Evolutionary conservation across 2,888 invertebrate genomes (phyloP).

Genomic region (Mechanitis mazaeus): DNA sequence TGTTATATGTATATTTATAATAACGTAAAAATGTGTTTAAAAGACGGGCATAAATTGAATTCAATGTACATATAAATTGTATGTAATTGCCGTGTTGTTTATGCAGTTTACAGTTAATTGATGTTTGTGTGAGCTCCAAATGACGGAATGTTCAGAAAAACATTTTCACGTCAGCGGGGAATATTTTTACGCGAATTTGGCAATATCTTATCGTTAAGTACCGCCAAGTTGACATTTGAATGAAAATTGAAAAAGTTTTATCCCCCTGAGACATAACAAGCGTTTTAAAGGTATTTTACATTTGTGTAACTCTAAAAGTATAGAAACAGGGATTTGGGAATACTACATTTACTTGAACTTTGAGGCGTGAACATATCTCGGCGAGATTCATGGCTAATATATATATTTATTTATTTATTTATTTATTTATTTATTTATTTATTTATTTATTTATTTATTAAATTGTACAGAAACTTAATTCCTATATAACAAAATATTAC

Average conservation of each 20-base stretch:
- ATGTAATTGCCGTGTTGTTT: not conserved
- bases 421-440: no score
- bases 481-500: no score
- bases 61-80: not conserved
- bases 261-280: slow-evolving; percentile 47
- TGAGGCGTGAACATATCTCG: no score
- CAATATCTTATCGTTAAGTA: slow-evolving; percentile 50
- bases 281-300: slow-evolving; percentile 39
- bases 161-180: slow-evolving; percentile 34
- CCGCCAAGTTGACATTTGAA: slow-evolving; percentile 50
- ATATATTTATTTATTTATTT: no score
- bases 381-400: no score
- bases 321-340: slow-evolving; percentile 16
- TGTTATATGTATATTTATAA: no score
- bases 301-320: slow-evolving; percentile 21
- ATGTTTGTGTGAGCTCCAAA: not conserved
- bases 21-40: no score
- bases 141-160: slow-evolving; percentile 10
- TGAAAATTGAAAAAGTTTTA: slow-evolving; percentile 69
- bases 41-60: not conserved
- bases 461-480: no score
- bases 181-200: slow-evolving; percentile 36
- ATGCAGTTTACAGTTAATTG: not conserved
- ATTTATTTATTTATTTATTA: no score
- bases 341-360: slow-evolving; percentile 25